These are phyloP conservation scores for Triplophysa bombifrons DNA, from an alignment of 2,797 vertebrate species.

Conservation along the genomic window DNA sequence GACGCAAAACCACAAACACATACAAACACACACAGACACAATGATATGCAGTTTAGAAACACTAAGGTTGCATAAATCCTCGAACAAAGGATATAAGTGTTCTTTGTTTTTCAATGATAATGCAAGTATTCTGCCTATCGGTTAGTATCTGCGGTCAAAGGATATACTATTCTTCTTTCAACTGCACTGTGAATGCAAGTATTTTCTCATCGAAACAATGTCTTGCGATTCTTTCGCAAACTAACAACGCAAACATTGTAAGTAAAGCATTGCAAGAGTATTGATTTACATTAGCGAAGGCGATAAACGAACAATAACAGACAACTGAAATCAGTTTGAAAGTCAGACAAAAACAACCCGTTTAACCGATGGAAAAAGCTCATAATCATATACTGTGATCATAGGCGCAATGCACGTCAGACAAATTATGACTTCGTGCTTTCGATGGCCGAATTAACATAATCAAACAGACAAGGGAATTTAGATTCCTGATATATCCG, in stretches of 20 bases:
- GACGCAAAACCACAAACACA: conserved; percentile 9
- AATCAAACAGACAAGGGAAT: conserved; percentile 25
- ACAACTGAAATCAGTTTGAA: background rate
- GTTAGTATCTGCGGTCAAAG: background rate
- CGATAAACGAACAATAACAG: background rate
- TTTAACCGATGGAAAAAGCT: background rate
- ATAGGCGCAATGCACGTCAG: conserved; percentile 2
- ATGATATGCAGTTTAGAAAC: conserved; percentile 27
- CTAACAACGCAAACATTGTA: background rate
- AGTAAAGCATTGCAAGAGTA: background rate
- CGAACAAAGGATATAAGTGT: conserved; percentile 35
- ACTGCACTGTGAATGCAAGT: background rate
- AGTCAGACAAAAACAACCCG: background rate
- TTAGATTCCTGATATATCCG: conserved; percentile 5
- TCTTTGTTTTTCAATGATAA: conserved; percentile 27
- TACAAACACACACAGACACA: conserved; percentile 13
- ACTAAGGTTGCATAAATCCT: conserved; percentile 12
- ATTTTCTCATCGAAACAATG: conserved; percentile 2
- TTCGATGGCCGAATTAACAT: background rate
- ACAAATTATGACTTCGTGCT: background rate
- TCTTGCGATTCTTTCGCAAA: conserved; percentile 17
- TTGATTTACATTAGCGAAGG: conserved; percentile 2
- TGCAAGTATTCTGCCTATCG: background rate
- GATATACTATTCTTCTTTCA: background rate
- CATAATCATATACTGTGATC: conserved; percentile 1